Evolutionary conservation across 2,888 invertebrate species (phyloP).

Genomic region (Nomada fabriciana): DNA sequence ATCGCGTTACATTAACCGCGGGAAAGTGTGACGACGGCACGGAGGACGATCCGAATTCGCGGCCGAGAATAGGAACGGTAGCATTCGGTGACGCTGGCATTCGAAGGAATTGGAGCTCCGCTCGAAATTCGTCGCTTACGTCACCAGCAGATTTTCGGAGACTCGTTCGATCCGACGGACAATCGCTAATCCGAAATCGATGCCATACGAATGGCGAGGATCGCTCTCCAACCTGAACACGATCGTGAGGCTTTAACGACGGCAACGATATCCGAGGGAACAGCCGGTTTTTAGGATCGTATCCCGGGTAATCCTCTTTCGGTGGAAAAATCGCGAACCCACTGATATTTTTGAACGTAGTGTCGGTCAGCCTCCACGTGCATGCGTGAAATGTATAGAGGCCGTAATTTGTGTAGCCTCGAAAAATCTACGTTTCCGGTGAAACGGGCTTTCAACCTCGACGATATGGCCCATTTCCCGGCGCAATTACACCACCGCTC

Average conservation of each 20-base stretch:
- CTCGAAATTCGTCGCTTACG: not conserved
- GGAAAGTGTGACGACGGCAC: slow-evolving; percentile 31
- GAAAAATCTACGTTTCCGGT: slow-evolving; percentile 9
- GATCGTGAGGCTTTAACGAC: slow-evolving; percentile 24
- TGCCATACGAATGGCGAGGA: not conserved
- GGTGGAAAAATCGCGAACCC: slow-evolving; percentile 16
- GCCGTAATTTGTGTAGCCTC: slow-evolving; percentile 28
- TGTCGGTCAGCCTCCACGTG: slow-evolving; percentile 32
- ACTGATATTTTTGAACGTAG: not conserved
- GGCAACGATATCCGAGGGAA: slow-evolving; percentile 43
- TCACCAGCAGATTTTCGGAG: slow-evolving; percentile 18
- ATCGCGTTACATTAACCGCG: slow-evolving; percentile 68
- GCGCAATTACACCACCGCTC: slow-evolving; percentile 6
- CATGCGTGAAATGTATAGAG: not conserved
- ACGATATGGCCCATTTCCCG: slow-evolving; percentile 27
- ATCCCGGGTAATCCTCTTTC: slow-evolving; percentile 63
- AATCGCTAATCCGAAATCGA: slow-evolving; percentile 37
- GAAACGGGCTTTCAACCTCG: slow-evolving; percentile 8
- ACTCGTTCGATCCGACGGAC: slow-evolving; percentile 12
- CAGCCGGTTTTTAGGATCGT: slow-evolving; percentile 47
- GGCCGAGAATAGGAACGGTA: no score
- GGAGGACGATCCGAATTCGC: not conserved
- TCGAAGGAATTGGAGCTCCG: not conserved
- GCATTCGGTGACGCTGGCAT: no score
- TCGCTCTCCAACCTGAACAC: not conserved